A percentile compares a stretch with the other conserved stretches of the same genome.
These are phyloP conservation scores for Bradysia coprophila DNA, from an alignment of 1,140 invertebrate genomes.

Conservation along the genomic window DNA sequence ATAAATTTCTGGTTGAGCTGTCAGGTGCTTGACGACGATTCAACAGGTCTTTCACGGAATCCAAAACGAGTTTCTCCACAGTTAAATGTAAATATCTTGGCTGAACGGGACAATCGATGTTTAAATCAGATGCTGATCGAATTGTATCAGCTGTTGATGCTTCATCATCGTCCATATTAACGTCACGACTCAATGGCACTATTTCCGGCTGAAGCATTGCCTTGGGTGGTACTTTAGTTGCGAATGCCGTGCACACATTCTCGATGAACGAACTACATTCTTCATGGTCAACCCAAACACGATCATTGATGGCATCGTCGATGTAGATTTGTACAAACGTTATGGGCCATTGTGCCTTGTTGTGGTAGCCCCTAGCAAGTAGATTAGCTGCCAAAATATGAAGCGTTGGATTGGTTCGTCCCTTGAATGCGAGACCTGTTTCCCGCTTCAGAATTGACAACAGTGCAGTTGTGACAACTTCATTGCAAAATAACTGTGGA, in stretches of 20 bases:
- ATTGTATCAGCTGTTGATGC: constrained; percentile 20
- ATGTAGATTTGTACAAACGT: constrained; percentile 67
- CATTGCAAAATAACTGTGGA: constrained; percentile 59
- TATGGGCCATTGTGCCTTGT: constrained; percentile 60
- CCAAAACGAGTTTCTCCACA: constrained; percentile 65
- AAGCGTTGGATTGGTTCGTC: constrained; percentile 46
- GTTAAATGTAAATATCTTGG: constrained; percentile 40
- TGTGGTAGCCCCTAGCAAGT: constrained; percentile 60
- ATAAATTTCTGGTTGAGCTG: constrained; percentile 70
- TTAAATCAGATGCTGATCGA: constrained; percentile 23
- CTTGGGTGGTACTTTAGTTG: constrained; percentile 55
- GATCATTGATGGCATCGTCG: constrained; percentile 83
- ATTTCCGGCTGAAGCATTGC: constrained; percentile 36
- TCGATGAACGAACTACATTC: constrained; percentile 85
- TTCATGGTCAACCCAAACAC: constrained; percentile 82
- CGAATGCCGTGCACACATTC: constrained; percentile 75
- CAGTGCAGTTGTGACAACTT: constrained; percentile 59
- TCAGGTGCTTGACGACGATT: constrained; percentile 68
- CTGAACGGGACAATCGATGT: constrained; percentile 23
- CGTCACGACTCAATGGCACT: constrained; percentile 23
- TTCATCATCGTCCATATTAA: constrained; percentile 31
- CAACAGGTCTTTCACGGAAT: constrained; percentile 74
- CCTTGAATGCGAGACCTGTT: constrained; percentile 40
- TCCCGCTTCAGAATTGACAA: constrained; percentile 70
- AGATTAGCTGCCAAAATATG: constrained; percentile 74